Percentiles rank a stretch among this genome's conserved stretches.
Evolutionary conservation across 2,797 vertebrate species (phyloP).

Genomic region (Calcarius lapponicus): DNA sequence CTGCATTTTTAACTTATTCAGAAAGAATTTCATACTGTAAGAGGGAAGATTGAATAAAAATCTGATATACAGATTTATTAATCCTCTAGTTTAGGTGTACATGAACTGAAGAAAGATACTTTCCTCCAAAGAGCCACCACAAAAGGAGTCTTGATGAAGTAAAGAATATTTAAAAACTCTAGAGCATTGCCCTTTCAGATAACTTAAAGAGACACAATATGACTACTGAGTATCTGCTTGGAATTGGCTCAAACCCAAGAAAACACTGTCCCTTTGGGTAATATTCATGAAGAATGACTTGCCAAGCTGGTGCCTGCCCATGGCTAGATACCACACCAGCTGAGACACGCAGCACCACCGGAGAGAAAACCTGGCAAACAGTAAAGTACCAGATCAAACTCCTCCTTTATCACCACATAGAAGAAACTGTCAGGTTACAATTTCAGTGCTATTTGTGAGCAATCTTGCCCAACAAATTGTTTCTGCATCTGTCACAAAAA

Average conservation of each 20-base stretch:
- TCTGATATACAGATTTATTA: background rate
- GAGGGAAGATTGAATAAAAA: background rate
- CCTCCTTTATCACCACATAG: background rate
- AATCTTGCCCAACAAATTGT: background rate
- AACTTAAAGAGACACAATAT: background rate
- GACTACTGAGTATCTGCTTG: background rate
- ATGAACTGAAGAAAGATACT: background rate
- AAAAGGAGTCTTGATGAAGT: background rate
- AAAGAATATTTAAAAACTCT: background rate
- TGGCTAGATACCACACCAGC: background rate
- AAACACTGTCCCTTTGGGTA: background rate
- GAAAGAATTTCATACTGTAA: background rate
- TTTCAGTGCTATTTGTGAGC: background rate
- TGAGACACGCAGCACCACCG: background rate
- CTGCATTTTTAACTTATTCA: background rate
- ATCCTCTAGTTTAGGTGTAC: background rate
- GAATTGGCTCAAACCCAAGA: background rate
- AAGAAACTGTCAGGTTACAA: background rate
- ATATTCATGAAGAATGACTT: background rate
- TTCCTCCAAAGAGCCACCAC: accelerated
- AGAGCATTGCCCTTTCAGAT: background rate
- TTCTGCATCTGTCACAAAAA: background rate
- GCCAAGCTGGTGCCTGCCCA: background rate
- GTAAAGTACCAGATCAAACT: background rate
- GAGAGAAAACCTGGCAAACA: background rate